Percentiles rank a stretch among this genome's conserved stretches.
Evolutionary conservation across 2,113 vertebrate genomes (phyloP).

Genomic region (Pagrus major): DNA sequence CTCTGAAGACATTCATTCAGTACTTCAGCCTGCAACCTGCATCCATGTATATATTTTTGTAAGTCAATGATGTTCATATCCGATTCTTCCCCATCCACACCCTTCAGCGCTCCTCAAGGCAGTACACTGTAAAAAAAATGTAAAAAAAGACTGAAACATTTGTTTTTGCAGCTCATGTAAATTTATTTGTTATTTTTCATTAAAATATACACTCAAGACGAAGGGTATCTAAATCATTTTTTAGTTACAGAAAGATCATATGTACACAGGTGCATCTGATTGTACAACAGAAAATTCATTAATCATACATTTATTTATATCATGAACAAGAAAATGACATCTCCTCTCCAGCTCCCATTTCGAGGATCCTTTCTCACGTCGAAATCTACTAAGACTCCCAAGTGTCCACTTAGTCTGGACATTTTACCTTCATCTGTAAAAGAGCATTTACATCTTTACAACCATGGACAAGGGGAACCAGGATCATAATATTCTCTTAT

Average conservation of each 20-base stretch:
- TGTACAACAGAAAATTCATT: constrained; percentile 49
- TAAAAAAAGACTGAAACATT: not conserved
- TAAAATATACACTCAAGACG: constrained; percentile 82
- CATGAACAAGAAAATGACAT: constrained; percentile 49
- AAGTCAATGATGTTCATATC: constrained; percentile 9
- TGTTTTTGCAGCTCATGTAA: constrained; percentile 72
- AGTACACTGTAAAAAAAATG: not conserved
- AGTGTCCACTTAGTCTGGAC: not conserved
- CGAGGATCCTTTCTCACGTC: not conserved
- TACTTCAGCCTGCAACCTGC: not conserved
- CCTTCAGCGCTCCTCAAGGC: not conserved
- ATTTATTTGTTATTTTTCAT: constrained; percentile 80
- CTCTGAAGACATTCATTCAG: not conserved
- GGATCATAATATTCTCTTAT: not conserved
- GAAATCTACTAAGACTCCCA: not conserved
- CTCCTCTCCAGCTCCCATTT: constrained; percentile 10
- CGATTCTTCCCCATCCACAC: not conserved
- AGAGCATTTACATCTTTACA: constrained; percentile 28
- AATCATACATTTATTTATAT: constrained; percentile 45
- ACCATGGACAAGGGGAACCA: not conserved
- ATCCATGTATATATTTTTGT: not conserved
- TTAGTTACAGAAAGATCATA: constrained; percentile 75
- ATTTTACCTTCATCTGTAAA: constrained; percentile 20
- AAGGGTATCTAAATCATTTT: constrained; percentile 74
- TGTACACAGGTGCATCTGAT: constrained; percentile 69